Conservation (phyloP, 2,797 vertebrate genomes). For the Monodelphis domestica region DNA sequence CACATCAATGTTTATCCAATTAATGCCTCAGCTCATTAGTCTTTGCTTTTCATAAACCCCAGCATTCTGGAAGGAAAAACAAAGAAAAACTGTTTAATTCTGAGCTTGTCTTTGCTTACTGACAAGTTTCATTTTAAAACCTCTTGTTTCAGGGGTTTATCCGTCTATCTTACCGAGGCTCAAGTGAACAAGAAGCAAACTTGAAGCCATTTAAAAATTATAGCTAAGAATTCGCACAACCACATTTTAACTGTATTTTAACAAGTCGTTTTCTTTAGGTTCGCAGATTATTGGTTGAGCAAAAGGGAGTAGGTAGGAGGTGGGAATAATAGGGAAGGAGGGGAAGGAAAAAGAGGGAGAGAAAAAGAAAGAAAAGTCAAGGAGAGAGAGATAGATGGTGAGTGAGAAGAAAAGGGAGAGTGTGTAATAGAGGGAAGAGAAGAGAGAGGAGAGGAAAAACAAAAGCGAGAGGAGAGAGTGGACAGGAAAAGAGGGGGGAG, state of each 20-base stretch:
- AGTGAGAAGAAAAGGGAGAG: slow-evolving; percentile 10
- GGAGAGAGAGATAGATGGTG: not conserved
- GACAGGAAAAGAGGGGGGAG: not conserved
- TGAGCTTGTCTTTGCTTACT: not conserved
- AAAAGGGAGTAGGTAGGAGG: slow-evolving; percentile 16
- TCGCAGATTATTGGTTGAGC: slow-evolving; percentile 27
- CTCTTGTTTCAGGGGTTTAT: not conserved
- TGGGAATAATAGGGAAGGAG: not conserved
- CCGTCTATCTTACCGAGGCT: not conserved
- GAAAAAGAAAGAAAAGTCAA: not conserved
- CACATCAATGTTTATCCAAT: not conserved
- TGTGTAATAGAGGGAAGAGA: not conserved
- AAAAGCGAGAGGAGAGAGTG: not conserved
- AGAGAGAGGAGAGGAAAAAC: slow-evolving; percentile 51
- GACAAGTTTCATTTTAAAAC: not conserved
- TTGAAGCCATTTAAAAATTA: not conserved
- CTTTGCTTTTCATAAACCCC: not conserved
- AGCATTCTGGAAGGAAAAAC: slow-evolving; percentile 9
- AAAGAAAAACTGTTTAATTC: not conserved
- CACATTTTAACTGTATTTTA: not conserved
- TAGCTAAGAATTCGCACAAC: not conserved
- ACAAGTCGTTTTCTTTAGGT: not conserved
- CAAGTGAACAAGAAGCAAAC: not conserved
- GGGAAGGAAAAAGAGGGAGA: slow-evolving; percentile 17
- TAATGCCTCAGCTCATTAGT: not conserved